Conservation (phyloP, 1,140 invertebrate genomes). For the Bombus confusus region DNA sequence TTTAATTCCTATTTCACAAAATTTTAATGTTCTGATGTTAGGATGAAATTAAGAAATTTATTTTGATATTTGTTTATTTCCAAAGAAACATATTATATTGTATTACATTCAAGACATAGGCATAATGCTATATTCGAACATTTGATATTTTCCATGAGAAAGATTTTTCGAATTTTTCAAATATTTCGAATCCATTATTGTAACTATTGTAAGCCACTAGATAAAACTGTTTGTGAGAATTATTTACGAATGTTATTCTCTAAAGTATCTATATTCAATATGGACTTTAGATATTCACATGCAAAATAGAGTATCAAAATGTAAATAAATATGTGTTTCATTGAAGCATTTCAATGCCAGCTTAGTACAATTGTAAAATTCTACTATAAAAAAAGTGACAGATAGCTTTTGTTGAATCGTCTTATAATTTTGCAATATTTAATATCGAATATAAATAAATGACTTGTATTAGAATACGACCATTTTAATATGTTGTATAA, state of each 20-base stretch:
- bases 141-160: background rate
- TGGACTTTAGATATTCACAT: background rate
- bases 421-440: background rate
- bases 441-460: background rate
- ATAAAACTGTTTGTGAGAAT: background rate
- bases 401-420: no score
- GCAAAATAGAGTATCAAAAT: background rate
- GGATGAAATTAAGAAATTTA: background rate
- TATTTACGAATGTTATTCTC: background rate
- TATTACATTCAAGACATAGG: no score
- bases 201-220: no score
- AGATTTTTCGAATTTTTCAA: background rate
- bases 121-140: background rate
- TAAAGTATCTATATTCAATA: background rate
- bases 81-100: no score
- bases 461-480: background rate
- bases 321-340: no score
- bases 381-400: background rate
- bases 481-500: background rate
- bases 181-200: no score
- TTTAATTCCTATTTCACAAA: background rate
- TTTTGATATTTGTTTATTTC: no score
- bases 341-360: background rate
- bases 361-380: background rate
- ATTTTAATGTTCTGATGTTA: background rate